Evolutionary conservation across 30 jellyfish, hydroid and myxozoan species (phyloP).

Genomic region (Hydractinia symbiolongicarpus): DNA sequence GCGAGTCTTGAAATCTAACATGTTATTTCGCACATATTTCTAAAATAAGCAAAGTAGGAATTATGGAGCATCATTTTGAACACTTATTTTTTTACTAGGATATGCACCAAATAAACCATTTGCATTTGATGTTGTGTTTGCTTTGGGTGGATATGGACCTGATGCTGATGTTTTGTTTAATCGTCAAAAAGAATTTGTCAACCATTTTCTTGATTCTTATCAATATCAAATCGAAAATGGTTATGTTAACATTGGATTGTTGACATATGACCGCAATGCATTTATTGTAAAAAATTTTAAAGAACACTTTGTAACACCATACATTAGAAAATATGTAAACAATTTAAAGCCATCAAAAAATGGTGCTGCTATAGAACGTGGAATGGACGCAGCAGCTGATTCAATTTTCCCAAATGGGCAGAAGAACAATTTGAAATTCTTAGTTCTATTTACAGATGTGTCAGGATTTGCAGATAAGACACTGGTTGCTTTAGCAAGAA

Average conservation of each 20-base stretch:
- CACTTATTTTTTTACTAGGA: slow-evolving; percentile 26
- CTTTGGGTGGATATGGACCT: slow-evolving; percentile 75
- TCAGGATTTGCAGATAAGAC: slow-evolving; percentile 29
- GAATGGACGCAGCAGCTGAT: slow-evolving; percentile 31
- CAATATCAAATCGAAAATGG: slow-evolving; percentile 49
- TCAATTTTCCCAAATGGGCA: slow-evolving; percentile 36
- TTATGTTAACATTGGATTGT: slow-evolving; percentile 37
- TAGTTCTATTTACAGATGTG: slow-evolving; percentile 65
- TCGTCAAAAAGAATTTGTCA: slow-evolving; percentile 60
- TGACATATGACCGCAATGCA: slow-evolving; percentile 40
- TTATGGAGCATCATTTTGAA: not conserved
- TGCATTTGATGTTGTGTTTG: slow-evolving; percentile 64
- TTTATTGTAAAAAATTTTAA: slow-evolving; percentile 32
- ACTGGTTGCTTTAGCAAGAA: slow-evolving; percentile 23
- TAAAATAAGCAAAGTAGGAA: too few relatives aligned
- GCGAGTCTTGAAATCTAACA: too few relatives aligned
- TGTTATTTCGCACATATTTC: too few relatives aligned
- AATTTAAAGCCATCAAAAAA: slow-evolving; percentile 25
- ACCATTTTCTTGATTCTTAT: slow-evolving; percentile 55
- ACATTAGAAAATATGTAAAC: slow-evolving; percentile 20
- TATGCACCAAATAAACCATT: slow-evolving; percentile 37
- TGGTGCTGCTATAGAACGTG: slow-evolving; percentile 49
- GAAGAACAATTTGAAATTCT: slow-evolving; percentile 27
- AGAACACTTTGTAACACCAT: slow-evolving; percentile 23
- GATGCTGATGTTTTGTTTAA: slow-evolving; percentile 61